These are phyloP conservation scores for Bruchidius siliquastri DNA, from an alignment of 2,888 invertebrate species.

Conservation along the genomic window DNA sequence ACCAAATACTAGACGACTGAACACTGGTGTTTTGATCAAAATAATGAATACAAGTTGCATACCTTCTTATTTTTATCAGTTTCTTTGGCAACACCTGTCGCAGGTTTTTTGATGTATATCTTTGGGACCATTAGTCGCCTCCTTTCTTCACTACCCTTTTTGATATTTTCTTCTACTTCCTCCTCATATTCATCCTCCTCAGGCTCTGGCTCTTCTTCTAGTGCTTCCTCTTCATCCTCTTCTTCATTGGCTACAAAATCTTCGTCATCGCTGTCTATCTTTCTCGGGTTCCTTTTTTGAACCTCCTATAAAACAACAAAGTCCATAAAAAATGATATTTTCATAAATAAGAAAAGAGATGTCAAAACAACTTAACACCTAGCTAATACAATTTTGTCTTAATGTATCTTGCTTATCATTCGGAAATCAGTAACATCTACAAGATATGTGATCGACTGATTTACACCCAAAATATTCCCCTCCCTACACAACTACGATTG, in stretches of 20 bases:
- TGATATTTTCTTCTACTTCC: conserved; percentile 13
- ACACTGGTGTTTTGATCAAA: too few species aligned
- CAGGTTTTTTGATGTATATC: conserved; percentile 30
- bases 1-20: too few species aligned
- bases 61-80: not conserved
- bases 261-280: conserved; percentile 46
- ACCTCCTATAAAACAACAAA: conserved; percentile 1
- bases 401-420: too few species aligned
- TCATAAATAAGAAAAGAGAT: too few species aligned
- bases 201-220: conserved; percentile 15
- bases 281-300: conserved; percentile 17
- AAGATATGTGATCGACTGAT: too few species aligned
- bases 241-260: conserved; percentile 52
- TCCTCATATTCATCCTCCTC: conserved; percentile 22
- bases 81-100: conserved; percentile 1
- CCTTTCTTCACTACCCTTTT: conserved; percentile 11
- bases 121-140: conserved; percentile 28
- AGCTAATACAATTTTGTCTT: too few species aligned
- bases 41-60: not conserved
- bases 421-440: too few species aligned
- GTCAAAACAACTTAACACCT: too few species aligned
- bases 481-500: too few species aligned
- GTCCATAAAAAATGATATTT: too few species aligned
- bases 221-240: conserved; percentile 39
- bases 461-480: too few species aligned